A percentile compares a stretch with the other conserved stretches of the same genome.
phyloP scores from a whole-genome alignment of 2,113 vertebrate species.

The Microcebus ravelobensis region DNA sequence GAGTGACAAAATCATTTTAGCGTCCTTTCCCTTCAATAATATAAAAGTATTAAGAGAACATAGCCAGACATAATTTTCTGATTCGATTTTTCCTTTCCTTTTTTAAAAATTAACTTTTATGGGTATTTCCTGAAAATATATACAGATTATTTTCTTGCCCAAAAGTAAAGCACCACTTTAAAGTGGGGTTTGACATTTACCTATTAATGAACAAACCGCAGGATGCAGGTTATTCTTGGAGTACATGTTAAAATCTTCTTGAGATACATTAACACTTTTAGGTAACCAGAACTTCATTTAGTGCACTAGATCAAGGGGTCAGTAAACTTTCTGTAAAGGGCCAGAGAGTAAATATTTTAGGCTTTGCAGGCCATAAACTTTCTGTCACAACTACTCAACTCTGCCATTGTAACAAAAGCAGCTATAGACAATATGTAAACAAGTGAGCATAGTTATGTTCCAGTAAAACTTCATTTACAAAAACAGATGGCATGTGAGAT shows the following conservation, averaged over 20 bases:
- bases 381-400: background rate
- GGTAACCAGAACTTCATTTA: background rate
- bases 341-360: background rate
- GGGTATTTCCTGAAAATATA: slow-evolving; percentile 25
- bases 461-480: slow-evolving; percentile 11
- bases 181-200: background rate
- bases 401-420: background rate
- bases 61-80: background rate
- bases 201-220: background rate
- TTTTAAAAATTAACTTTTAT: slow-evolving; percentile 6
- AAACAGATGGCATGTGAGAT: background rate
- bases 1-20: background rate
- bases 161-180: background rate
- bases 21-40: background rate
- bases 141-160: slow-evolving; percentile 35
- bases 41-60: background rate
- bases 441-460: background rate
- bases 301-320: background rate
- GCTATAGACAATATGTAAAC: background rate
- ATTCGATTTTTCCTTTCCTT: background rate
- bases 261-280: background rate
- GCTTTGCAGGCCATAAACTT: background rate
- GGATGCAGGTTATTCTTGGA: background rate
- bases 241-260: background rate
- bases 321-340: background rate